Percentiles rank a stretch among this genome's conserved stretches.
These are phyloP conservation scores for Cisticola juncidis DNA, from an alignment of 2,113 vertebrate species.

Conservation along the genomic window DNA sequence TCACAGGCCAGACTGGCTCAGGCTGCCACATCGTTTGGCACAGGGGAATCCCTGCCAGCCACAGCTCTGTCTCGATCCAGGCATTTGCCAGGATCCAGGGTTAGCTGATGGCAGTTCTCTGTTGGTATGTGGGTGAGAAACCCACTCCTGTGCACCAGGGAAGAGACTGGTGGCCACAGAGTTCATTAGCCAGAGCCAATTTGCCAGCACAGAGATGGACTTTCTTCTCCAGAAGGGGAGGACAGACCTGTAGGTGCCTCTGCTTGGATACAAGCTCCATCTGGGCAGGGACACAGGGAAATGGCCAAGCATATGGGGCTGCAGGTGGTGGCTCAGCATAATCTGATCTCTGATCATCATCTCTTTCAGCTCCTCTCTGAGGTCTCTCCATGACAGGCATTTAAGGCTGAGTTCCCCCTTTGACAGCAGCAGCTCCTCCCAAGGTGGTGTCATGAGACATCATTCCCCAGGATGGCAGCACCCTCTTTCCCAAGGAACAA, in stretches of 20 bases:
- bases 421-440: neutral
- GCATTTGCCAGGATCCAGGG: neutral
- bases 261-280: neutral
- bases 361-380: neutral
- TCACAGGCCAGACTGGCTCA: rapidly evolving
- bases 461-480: neutral
- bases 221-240: neutral
- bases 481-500: neutral
- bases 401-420: neutral
- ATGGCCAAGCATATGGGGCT: neutral
- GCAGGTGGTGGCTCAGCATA: neutral
- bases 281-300: neutral
- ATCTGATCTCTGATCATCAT: neutral
- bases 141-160: neutral
- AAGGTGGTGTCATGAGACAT: neutral
- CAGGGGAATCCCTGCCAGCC: neutral
- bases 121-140: neutral
- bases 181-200: neutral
- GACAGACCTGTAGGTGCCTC: neutral
- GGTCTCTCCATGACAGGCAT: neutral
- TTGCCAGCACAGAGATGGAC: neutral
- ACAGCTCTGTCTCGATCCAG: neutral
- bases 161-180: neutral
- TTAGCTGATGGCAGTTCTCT: neutral
- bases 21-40: neutral